Conservation (phyloP, 2,113 vertebrate genomes). For the Chionis minor region DNA sequence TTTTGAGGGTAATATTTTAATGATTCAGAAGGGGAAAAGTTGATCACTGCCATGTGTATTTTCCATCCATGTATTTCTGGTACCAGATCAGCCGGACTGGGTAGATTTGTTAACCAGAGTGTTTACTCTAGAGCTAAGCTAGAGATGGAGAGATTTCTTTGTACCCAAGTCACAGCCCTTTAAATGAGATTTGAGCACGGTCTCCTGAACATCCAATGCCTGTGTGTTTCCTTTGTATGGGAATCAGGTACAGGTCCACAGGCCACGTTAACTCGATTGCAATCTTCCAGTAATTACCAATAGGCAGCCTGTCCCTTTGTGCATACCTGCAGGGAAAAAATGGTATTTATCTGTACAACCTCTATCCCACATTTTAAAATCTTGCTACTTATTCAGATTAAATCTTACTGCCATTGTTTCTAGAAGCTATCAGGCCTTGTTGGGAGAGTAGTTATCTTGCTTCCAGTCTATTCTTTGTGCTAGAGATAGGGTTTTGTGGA, state of each 20-base stretch:
- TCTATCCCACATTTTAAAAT: conserved; percentile 18
- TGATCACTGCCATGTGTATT: rapidly evolving
- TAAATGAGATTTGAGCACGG: not conserved
- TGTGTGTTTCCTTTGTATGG: not conserved
- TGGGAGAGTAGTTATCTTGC: conserved; percentile 4
- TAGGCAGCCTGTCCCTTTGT: not conserved
- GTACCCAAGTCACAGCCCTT: not conserved
- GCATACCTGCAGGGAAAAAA: not conserved
- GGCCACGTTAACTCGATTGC: conserved; percentile 8
- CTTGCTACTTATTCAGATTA: conserved; percentile 28
- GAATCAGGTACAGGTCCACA: not conserved
- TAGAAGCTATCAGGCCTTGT: conserved; percentile 8
- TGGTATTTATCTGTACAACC: not conserved
- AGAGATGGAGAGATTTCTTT: not conserved
- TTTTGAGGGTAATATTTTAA: not conserved
- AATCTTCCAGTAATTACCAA: conserved; percentile 16
- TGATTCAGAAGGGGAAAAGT: not conserved
- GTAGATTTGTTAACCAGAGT: not conserved
- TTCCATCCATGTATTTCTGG: not conserved
- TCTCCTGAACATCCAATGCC: not conserved
- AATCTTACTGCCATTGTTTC: conserved; percentile 25
- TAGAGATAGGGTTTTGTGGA: not conserved
- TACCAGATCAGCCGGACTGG: not conserved
- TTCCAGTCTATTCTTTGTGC: not conserved
- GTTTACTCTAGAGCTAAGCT: not conserved